A percentile compares a stretch with the other conserved stretches of the same genome.
phyloP scores from a whole-genome alignment of 2,888 invertebrate species.

The Oligia strigilis region DNA sequence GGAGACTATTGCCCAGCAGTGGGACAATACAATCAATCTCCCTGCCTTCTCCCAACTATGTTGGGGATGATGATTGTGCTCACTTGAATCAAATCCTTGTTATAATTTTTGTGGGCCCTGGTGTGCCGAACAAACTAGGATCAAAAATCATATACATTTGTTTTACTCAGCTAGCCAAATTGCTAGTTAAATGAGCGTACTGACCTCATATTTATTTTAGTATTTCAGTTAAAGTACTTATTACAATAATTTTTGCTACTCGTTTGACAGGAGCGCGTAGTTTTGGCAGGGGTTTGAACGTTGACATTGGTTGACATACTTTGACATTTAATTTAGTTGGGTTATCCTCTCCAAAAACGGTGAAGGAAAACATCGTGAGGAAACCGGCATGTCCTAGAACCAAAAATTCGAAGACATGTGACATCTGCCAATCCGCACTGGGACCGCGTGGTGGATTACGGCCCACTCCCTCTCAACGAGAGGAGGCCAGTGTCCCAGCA shows the following conservation, averaged over 20 bases:
- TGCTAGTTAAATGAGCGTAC: background rate
- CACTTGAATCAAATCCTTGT: background rate
- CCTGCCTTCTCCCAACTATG: no score
- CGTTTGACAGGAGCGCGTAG: conserved; percentile 12
- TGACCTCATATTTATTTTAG: background rate
- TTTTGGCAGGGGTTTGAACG: background rate
- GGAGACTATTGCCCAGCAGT: no score
- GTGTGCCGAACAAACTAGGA: background rate
- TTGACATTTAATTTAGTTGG: background rate
- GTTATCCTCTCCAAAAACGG: background rate
- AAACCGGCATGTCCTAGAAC: no score
- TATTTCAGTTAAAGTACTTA: background rate
- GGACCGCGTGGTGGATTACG: no score
- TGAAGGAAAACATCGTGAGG: no score
- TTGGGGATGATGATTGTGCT: background rate
- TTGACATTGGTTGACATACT: background rate
- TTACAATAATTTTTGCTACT: background rate
- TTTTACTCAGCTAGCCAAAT: background rate
- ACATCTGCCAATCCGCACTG: no score
- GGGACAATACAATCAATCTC: no score
- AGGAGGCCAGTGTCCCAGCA: no score
- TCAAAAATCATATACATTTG: background rate
- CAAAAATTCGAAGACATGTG: no score
- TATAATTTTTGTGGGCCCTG: background rate
- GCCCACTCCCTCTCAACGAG: no score